Conservation (phyloP, 2,113 vertebrate species). For the Seriola aureovittata region DNA sequence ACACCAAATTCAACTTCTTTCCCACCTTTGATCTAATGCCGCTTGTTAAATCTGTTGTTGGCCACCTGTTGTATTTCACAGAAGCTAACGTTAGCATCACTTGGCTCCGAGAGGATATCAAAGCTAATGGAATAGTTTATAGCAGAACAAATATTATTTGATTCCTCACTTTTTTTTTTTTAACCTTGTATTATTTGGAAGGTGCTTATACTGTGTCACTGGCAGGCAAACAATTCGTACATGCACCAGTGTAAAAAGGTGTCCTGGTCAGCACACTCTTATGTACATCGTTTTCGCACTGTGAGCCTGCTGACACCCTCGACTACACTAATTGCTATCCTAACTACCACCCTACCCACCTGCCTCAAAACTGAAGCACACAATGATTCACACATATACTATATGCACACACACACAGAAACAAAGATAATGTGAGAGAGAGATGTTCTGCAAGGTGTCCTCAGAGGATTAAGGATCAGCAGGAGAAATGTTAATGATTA, state of each 20-base stretch:
- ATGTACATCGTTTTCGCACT: background rate
- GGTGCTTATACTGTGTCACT: background rate
- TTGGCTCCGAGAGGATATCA: background rate
- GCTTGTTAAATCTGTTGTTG: background rate
- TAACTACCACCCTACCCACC: slow-evolving; percentile 22
- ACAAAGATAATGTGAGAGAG: slow-evolving; percentile 56
- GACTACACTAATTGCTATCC: slow-evolving; percentile 35
- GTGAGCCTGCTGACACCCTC: slow-evolving; percentile 24
- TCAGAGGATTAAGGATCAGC: slow-evolving; percentile 77
- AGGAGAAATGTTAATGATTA: slow-evolving; percentile 87
- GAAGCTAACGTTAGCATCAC: background rate
- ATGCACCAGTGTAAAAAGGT: background rate
- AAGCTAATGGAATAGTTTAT: background rate
- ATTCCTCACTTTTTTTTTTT: background rate
- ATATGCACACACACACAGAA: slow-evolving; percentile 20
- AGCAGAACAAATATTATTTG: background rate
- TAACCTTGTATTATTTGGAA: background rate
- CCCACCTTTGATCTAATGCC: background rate
- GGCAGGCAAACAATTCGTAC: background rate
- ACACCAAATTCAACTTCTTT: background rate
- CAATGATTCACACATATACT: slow-evolving; percentile 16
- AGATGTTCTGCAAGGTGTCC: slow-evolving; percentile 71
- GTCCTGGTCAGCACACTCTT: slow-evolving; percentile 12
- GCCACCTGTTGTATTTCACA: background rate
- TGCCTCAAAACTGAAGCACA: slow-evolving; percentile 27